Percentiles rank a stretch among this genome's conserved stretches.
phyloP scores from a whole-genome alignment of 1,140 invertebrate species.

The Brachionus rubens region DNA sequence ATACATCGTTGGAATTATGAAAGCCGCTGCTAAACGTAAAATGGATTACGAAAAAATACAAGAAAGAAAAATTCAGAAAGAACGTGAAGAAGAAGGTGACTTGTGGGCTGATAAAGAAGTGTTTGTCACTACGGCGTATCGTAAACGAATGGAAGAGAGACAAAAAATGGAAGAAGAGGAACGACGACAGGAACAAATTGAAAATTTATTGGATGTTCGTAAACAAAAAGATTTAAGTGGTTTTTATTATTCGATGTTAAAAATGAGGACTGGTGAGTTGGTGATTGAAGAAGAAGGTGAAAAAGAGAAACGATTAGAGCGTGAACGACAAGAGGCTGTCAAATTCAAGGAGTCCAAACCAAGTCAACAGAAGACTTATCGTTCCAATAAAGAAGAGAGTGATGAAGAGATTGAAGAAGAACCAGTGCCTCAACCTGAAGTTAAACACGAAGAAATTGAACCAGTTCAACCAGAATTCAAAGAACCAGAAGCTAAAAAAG shows the following conservation, averaged over 20 bases:
- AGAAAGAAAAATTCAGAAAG: slow-evolving; percentile 51
- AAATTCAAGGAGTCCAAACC: slow-evolving; percentile 27
- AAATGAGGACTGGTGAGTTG: slow-evolving; percentile 44
- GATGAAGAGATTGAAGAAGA: slow-evolving; percentile 4
- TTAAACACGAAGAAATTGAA: neutral
- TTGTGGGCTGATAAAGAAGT: slow-evolving; percentile 51
- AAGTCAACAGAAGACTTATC: neutral
- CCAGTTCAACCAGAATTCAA: neutral
- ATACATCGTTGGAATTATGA: slow-evolving; percentile 49
- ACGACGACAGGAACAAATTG: slow-evolving; percentile 26
- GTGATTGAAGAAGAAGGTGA: slow-evolving; percentile 44
- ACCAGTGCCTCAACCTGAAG: no score
- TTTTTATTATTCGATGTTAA: slow-evolving; percentile 37
- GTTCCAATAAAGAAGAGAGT: slow-evolving; percentile 28
- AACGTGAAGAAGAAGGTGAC: slow-evolving; percentile 49
- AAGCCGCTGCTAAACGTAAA: slow-evolving; percentile 48
- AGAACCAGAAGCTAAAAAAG: neutral
- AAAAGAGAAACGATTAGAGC: slow-evolving; percentile 31
- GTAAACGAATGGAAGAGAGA: slow-evolving; percentile 48
- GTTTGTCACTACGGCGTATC: slow-evolving; percentile 50
- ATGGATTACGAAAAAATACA: slow-evolving; percentile 48
- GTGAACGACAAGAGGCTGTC: slow-evolving; percentile 13
- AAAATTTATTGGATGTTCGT: slow-evolving; percentile 39
- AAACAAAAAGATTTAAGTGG: slow-evolving; percentile 39
- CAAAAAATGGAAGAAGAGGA: slow-evolving; percentile 44